These are phyloP conservation scores for Recurvirostra avosetta DNA, from an alignment of 2,113 vertebrate genomes.

Conservation along the genomic window DNA sequence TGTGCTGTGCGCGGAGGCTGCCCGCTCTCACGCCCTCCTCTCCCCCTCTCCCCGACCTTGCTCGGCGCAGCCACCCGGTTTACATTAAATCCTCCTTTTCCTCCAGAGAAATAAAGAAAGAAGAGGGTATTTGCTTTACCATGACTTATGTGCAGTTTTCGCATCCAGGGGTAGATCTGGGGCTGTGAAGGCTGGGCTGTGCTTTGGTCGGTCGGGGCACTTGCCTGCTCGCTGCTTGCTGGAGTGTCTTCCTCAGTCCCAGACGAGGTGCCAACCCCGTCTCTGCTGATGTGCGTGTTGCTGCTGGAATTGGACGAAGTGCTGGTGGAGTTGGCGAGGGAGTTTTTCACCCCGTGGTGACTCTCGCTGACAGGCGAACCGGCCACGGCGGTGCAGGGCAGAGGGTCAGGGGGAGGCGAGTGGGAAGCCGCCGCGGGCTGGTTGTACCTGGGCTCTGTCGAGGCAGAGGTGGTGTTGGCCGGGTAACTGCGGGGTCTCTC, in stretches of 20 bases:
- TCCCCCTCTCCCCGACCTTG: slow-evolving; percentile 41
- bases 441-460: slow-evolving; percentile 92
- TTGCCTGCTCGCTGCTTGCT: slow-evolving; percentile 87
- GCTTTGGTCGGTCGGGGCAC: slow-evolving; percentile 87
- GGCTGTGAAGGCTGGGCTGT: slow-evolving; percentile 86
- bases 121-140: slow-evolving; percentile 82
- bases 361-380: slow-evolving; percentile 86
- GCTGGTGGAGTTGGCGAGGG: slow-evolving; percentile 83
- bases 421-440: slow-evolving; percentile 84
- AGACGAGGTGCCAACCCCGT: slow-evolving; percentile 88
- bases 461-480: slow-evolving; percentile 83
- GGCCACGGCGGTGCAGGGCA: slow-evolving; percentile 89
- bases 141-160: slow-evolving; percentile 98
- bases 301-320: slow-evolving; percentile 80
- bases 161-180: slow-evolving; percentile 99
- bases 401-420: slow-evolving; percentile 89
- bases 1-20: not conserved
- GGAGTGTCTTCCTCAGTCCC: slow-evolving; percentile 90
- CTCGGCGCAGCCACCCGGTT: slow-evolving; percentile 44
- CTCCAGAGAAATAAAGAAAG: slow-evolving; percentile 68
- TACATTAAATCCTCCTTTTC: slow-evolving; percentile 53
- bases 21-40: slow-evolving; percentile 33
- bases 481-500: slow-evolving; percentile 90
- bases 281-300: slow-evolving; percentile 85
- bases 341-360: slow-evolving; percentile 91